These are phyloP conservation scores for Apus apus DNA, from an alignment of 2,113 vertebrate genomes.

Conservation along the genomic window DNA sequence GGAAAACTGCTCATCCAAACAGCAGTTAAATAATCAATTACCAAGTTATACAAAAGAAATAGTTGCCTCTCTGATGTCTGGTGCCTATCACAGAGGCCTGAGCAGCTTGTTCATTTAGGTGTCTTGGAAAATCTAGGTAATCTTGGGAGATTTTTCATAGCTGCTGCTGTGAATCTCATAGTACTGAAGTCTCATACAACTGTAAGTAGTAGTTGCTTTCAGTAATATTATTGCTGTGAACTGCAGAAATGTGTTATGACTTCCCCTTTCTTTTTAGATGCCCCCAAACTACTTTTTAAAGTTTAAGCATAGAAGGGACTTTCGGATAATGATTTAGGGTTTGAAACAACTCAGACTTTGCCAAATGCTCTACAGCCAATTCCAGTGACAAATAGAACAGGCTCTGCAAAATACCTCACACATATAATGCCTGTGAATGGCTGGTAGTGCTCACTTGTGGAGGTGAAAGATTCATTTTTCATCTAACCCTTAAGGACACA, in stretches of 20 bases:
- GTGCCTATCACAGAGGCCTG: background rate
- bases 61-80: background rate
- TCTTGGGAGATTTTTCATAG: background rate
- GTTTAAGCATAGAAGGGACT: conserved; percentile 9
- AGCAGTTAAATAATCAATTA: background rate
- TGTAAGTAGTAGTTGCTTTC: background rate
- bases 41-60: background rate
- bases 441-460: conserved; percentile 53
- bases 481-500: conserved; percentile 69
- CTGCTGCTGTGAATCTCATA: background rate
- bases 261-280: background rate
- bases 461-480: conserved; percentile 73
- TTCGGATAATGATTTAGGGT: background rate
- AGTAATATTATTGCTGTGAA: background rate
- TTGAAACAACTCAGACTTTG: conserved; percentile 41
- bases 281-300: conserved; percentile 25
- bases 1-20: accelerated
- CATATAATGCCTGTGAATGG: conserved; percentile 63
- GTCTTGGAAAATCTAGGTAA: background rate
- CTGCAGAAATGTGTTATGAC: background rate
- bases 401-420: conserved; percentile 48
- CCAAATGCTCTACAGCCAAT: conserved; percentile 29
- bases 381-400: conserved; percentile 69
- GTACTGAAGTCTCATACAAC: background rate
- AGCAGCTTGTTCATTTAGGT: background rate